Percentiles rank a stretch among this genome's conserved stretches.
phyloP scores from a whole-genome alignment of 2,888 invertebrate genomes.

The Eurytoma adleriae region DNA sequence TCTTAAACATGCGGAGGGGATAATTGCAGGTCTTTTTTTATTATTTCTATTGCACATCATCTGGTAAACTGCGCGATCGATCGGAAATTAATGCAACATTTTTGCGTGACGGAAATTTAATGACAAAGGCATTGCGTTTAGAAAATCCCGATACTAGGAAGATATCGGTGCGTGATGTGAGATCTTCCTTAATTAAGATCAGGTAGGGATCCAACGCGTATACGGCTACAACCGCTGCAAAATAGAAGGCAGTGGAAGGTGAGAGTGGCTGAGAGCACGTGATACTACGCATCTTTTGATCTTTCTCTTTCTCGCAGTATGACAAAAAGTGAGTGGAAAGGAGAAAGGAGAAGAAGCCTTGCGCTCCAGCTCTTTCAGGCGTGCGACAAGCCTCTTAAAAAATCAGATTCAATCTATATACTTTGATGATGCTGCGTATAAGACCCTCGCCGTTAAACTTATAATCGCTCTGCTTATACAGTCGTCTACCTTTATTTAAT shows the following conservation, averaged over 20 bases:
- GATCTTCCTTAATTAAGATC: constrained; percentile 39
- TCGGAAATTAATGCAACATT: background rate
- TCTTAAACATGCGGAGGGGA: too few species aligned
- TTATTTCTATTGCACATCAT: too few species aligned
- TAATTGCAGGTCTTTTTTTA: too few species aligned
- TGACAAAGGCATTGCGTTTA: too few species aligned
- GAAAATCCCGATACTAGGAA: too few species aligned
- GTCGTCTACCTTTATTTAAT: too few species aligned
- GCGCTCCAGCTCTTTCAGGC: background rate
- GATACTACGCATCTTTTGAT: constrained; percentile 6
- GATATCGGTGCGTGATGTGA: too few species aligned
- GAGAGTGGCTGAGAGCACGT: background rate
- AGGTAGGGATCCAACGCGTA: background rate
- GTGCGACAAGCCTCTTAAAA: constrained; percentile 43
- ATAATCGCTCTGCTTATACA: too few species aligned
- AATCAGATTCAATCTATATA: constrained; percentile 15
- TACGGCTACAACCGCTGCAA: background rate
- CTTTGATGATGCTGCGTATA: too few species aligned
- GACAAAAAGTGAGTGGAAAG: constrained; percentile 40
- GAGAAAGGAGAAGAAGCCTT: constrained; percentile 48
- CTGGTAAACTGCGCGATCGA: too few species aligned
- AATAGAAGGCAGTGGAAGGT: background rate
- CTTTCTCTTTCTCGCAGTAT: constrained; percentile 5
- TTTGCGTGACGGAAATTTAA: too few species aligned
- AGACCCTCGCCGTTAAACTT: too few species aligned